Evolutionary conservation across 2,113 vertebrate genomes (phyloP), one percentile per base, ranked within the genome.

Genomic region (Promerops cafer): DNA sequence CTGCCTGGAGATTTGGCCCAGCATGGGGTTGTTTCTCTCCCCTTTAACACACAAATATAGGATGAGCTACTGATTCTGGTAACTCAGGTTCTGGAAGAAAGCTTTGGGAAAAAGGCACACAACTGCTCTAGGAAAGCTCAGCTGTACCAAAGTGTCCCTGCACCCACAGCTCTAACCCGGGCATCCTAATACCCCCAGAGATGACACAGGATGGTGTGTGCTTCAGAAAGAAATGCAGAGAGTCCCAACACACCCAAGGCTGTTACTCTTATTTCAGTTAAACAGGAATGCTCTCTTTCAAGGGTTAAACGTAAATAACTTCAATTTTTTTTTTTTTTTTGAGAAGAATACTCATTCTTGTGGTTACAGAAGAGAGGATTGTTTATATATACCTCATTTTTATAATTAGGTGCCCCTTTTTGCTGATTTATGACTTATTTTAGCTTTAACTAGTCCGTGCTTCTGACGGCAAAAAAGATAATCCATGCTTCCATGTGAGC

Each of bases 371-470:
- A 80, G 45, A 77, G 2, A 68, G 17, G 76, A 85, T 33, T 35
- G 20, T 69, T 77, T 30, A 23, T 37, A 54, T n/a, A 45, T 19
- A 49, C 8, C 42, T 82, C 7, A 30, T 49, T 92, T 93, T 89
- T 87, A 83, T 77, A 94, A 94, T 83, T 84, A 95, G 83, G 14
- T 57, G 37, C 15, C 6, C 16, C 31, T 39, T 92, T 64, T 64
- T 42, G 52, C 64, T 94, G 87, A 94, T 91, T 90, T 95, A 94
- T 79, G 53, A 64, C 37, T 84, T 87, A 78, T 27, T 91, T 91
- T 72, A 90, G 65, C 22, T 82, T 87, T 88, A 94, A 87, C 59
- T 81, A 50, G 44, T 45, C 40, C 5, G 1, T 68, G 75, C 79
- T 94, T 84, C 69, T 94, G 84, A 81, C 11, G 2, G 82, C 40